phyloP scores from a whole-genome alignment of 1,140 invertebrate species.

The Brachionus plicatilis region DNA sequence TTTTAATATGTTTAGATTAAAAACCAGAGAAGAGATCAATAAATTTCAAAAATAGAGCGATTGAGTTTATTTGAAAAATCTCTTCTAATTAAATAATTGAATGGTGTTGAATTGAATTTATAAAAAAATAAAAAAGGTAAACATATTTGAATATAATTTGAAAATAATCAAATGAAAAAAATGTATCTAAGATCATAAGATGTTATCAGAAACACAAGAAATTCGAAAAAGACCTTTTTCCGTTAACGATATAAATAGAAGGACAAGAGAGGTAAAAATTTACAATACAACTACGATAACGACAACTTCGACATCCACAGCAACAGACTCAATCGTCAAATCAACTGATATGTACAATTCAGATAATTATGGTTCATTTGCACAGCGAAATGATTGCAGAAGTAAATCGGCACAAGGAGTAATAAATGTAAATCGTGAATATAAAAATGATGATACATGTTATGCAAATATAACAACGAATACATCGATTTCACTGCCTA shows the following conservation, averaged over 20 bases:
- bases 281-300: slow-evolving; percentile 26
- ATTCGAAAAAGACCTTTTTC: not conserved
- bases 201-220: slow-evolving; percentile 23
- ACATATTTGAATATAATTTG: not conserved
- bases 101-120: not conserved
- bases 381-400: not conserved
- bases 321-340: not conserved
- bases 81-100: not conserved
- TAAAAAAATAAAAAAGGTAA: slow-evolving; percentile 1
- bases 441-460: not conserved
- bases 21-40: not conserved
- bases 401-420: slow-evolving; percentile 11
- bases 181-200: slow-evolving; percentile 6
- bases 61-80: slow-evolving; percentile 26
- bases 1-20: not conserved
- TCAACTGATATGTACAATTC: not conserved
- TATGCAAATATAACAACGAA: slow-evolving; percentile 33
- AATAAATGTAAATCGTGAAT: not conserved
- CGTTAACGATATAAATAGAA: slow-evolving; percentile 21
- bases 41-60: not conserved
- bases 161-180: not conserved
- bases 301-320: not conserved
- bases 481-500: not conserved
- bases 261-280: not conserved
- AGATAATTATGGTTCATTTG: not conserved